Conservation (phyloP, 2,888 invertebrate species). For the Drosophila pseudotalamancana region DNA sequence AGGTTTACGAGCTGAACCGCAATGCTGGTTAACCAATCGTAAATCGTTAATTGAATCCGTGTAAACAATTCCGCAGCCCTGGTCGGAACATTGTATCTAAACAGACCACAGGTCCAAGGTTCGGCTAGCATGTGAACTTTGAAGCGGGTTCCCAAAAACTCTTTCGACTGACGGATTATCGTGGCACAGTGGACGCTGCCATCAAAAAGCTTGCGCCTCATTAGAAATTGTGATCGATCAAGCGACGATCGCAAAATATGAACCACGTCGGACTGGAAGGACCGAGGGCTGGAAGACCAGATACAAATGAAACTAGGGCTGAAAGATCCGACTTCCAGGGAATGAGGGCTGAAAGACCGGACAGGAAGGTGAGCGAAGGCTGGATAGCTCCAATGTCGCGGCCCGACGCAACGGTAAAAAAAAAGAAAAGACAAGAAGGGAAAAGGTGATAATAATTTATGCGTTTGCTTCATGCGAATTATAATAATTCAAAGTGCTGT, state of each 20-base stretch:
- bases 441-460: constrained; percentile 52
- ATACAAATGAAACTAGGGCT: constrained; percentile 4
- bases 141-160: constrained; percentile 34
- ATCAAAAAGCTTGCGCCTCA: constrained; percentile 45
- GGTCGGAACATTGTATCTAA: constrained; percentile 22
- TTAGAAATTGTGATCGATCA: constrained; percentile 70
- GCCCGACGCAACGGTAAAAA: constrained; percentile 48
- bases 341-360: neutral
- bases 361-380: constrained; percentile 7
- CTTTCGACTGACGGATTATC: constrained; percentile 41
- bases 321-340: too few relatives aligned
- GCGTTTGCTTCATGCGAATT: constrained; percentile 52
- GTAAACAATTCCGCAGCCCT: too few relatives aligned
- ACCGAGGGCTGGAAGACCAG: neutral
- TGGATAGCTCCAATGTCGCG: constrained; percentile 34
- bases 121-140: constrained; percentile 60
- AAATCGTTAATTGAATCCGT: too few relatives aligned
- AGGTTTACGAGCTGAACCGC: too few relatives aligned
- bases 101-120: constrained; percentile 62
- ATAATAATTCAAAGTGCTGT: constrained; percentile 62
- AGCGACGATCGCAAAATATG: constrained; percentile 11
- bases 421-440: neutral
- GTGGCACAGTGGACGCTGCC: constrained; percentile 13
- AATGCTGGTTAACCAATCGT: too few relatives aligned
- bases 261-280: neutral